Evolutionary conservation across 37 sponge, comb jelly and placozoan species (phyloP).

Genomic region (Dysidea cf. avara): DNA sequence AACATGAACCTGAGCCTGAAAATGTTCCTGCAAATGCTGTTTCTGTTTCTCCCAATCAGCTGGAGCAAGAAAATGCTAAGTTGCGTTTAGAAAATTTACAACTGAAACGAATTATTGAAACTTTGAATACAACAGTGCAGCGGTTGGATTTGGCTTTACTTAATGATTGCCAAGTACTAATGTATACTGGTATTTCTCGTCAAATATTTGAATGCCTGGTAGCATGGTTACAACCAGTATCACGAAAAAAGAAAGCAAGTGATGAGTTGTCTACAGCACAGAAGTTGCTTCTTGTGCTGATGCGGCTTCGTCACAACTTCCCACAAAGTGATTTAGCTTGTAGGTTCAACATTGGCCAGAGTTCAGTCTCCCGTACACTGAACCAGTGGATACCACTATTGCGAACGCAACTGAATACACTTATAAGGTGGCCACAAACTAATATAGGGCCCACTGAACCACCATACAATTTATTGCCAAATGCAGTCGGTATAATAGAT

Average conservation of each 20-base stretch:
- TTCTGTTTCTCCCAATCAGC: no score
- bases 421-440: no score
- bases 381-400: slow-evolving; percentile 34
- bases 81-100: slow-evolving; percentile 4
- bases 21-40: no score
- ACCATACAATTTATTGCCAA: no score
- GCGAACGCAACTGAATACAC: slow-evolving; percentile 6
- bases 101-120: slow-evolving; percentile 1
- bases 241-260: neutral
- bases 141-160: slow-evolving; percentile 26
- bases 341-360: slow-evolving; percentile 17
- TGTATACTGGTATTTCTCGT: slow-evolving; percentile 17
- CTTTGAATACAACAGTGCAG: slow-evolving; percentile 20
- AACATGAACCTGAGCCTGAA: no score
- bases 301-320: slow-evolving; percentile 16
- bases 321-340: slow-evolving; percentile 11
- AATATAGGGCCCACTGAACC: no score
- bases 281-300: slow-evolving; percentile 19
- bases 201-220: slow-evolving; percentile 5
- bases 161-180: neutral
- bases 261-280: slow-evolving; percentile 1
- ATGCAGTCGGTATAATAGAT: no score
- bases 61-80: slow-evolving; percentile 7
- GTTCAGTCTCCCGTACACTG: slow-evolving; percentile 18
- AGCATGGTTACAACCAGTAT: slow-evolving; percentile 11